phyloP scores from a whole-genome alignment of 2,888 invertebrate genomes.

The Heterodera filipjevi region DNA sequence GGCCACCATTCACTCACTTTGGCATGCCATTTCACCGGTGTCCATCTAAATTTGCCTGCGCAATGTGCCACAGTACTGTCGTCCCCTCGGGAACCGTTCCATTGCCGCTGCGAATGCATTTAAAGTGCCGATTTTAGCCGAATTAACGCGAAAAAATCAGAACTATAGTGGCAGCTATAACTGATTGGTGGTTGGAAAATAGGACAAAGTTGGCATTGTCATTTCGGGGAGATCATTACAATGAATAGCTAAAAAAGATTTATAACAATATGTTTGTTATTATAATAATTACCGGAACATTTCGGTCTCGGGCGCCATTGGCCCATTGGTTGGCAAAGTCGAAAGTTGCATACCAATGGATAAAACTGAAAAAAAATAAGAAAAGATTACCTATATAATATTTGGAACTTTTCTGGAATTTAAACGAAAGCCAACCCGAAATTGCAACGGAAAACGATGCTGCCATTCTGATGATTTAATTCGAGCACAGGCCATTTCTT shows the following conservation, averaged over 20 bases:
- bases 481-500: constrained; percentile 5
- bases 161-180: background rate
- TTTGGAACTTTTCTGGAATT: no score
- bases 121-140: background rate
- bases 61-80: no score
- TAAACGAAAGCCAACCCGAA: background rate
- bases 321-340: background rate
- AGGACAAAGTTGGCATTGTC: background rate
- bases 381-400: background rate
- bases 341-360: background rate
- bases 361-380: background rate
- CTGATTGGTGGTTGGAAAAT: background rate
- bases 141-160: no score
- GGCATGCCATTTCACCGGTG: no score
- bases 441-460: constrained; percentile 11
- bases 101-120: background rate
- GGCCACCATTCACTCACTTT: no score
- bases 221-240: background rate
- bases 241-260: background rate
- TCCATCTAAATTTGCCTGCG: no score
- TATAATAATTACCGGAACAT: background rate
- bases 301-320: background rate
- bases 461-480: background rate
- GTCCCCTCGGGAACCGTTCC: no score
- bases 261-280: no score